Evolutionary conservation across 1,140 invertebrate species (phyloP).

Genomic region (Penaeus japonicus): DNA sequence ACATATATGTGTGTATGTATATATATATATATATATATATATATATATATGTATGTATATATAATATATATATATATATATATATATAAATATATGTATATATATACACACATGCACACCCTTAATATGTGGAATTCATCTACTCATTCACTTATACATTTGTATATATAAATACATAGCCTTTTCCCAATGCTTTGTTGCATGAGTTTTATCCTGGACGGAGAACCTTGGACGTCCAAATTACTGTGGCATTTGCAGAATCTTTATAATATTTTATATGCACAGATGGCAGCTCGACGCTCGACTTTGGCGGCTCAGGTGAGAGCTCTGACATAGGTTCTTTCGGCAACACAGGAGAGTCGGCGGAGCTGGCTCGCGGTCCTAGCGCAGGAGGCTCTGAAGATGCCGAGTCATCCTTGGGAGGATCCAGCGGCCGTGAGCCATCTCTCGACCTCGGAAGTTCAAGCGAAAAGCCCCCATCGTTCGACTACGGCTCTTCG

Average conservation of each 20-base stretch:
- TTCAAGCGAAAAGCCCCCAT: conserved; percentile 13
- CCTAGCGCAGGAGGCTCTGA: neutral
- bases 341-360: conserved; percentile 16
- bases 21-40: too few relatives aligned
- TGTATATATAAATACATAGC: too few relatives aligned
- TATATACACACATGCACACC: too few relatives aligned
- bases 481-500: conserved; percentile 34
- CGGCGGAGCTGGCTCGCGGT: neutral
- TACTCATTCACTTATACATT: too few relatives aligned
- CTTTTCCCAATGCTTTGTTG: too few relatives aligned
- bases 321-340: conserved; percentile 38
- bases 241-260: neutral
- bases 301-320: conserved; percentile 35
- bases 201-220: too few relatives aligned
- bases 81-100: too few relatives aligned
- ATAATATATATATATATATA: too few relatives aligned
- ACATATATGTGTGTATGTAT: too few relatives aligned
- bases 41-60: too few relatives aligned
- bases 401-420: conserved; percentile 10
- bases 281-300: conserved; percentile 48
- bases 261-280: neutral
- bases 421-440: neutral
- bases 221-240: neutral
- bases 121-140: too few relatives aligned
- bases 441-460: conserved; percentile 45